phyloP scores from a whole-genome alignment of 2,113 vertebrate species.

The Leucoraja erinaceus region DNA sequence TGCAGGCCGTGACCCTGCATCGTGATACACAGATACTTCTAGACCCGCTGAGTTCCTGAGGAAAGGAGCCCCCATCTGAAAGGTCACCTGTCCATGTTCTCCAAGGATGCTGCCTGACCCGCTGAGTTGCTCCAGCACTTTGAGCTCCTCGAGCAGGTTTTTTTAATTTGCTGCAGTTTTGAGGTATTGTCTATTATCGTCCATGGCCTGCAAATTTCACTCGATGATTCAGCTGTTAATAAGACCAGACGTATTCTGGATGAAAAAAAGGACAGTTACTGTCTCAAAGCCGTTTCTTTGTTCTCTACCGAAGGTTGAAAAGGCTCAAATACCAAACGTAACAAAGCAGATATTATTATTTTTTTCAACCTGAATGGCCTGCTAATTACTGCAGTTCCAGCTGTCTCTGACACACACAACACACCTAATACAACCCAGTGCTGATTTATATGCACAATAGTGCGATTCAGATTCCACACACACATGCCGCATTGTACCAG shows the following conservation, averaged over 20 bases:
- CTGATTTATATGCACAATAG: not conserved
- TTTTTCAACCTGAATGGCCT: not conserved
- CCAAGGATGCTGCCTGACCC: too few relatives aligned
- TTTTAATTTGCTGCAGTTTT: not conserved
- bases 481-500: not conserved
- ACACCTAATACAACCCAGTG: not conserved
- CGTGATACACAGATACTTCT: too few relatives aligned
- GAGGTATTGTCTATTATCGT: not conserved
- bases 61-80: too few relatives aligned
- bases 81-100: too few relatives aligned
- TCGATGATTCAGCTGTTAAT: not conserved
- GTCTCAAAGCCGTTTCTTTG: not conserved
- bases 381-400: conserved; percentile 24
- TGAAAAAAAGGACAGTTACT: not conserved
- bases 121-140: too few relatives aligned
- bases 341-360: not conserved
- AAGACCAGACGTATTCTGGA: not conserved
- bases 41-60: too few relatives aligned
- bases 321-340: not conserved
- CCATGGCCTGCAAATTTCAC: not conserved
- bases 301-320: too few relatives aligned
- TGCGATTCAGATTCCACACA: not conserved
- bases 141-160: too few relatives aligned
- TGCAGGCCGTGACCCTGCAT: too few relatives aligned
- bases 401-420: not conserved